A percentile compares a stretch with the other conserved stretches of the same genome.
phyloP scores from a whole-genome alignment of 2,888 invertebrate species.

The Apodemia mormo region DNA sequence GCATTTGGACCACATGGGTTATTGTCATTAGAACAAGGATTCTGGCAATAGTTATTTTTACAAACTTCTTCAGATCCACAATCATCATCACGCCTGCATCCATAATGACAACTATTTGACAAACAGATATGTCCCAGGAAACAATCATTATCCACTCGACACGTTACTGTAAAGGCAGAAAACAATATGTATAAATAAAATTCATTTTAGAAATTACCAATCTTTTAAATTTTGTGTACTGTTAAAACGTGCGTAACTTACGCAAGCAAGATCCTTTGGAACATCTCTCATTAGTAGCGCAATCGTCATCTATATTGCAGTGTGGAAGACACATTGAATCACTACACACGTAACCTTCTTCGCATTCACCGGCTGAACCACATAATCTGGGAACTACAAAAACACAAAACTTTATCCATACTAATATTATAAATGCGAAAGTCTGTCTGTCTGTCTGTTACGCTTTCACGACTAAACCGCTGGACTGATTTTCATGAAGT shows the following conservation, averaged over 20 bases:
- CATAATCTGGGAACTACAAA: constrained; percentile 89
- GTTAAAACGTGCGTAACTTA: constrained; percentile 66
- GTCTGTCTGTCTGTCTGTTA: no score
- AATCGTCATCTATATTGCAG: constrained; percentile 89
- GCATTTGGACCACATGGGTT: constrained; percentile 94
- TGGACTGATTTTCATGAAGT: no score
- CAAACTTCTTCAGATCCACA: constrained; percentile 93
- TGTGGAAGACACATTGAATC: constrained; percentile 91
- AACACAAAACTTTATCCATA: neutral
- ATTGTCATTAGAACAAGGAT: constrained; percentile 85
- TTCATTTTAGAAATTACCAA: neutral
- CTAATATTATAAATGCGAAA: no score
- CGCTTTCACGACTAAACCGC: no score
- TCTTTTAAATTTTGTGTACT: constrained; percentile 18
- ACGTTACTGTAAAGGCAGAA: constrained; percentile 84
- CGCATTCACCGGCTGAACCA: constrained; percentile 86
- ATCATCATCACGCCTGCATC: constrained; percentile 93
- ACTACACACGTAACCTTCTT: constrained; percentile 86
- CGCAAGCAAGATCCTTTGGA: constrained; percentile 89
- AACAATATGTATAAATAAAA: neutral
- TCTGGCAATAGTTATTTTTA: constrained; percentile 88
- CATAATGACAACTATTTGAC: constrained; percentile 91
- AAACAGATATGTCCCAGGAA: constrained; percentile 95
- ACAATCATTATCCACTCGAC: constrained; percentile 94
- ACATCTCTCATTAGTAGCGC: constrained; percentile 95